Evolutionary conservation across 2,888 invertebrate species (phyloP), one percentile per base, ranked within the genome.

Genomic region (Callyntrura guangdongensis): DNA sequence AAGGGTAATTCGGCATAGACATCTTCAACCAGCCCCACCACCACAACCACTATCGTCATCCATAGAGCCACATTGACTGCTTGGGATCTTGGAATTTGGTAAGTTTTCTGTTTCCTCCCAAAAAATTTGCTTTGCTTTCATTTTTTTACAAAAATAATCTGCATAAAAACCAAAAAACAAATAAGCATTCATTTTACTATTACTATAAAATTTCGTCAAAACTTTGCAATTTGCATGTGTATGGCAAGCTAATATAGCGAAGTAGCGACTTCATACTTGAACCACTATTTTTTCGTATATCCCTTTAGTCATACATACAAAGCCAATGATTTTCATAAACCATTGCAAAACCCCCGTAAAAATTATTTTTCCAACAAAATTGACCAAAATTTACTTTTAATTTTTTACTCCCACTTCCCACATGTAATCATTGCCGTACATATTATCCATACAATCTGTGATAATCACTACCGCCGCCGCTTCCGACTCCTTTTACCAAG

Each of bases 1-100:
- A 82, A 82, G 81, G 82, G 61, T 14, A 82, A 82, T 61, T 11
- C 53, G 36, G 36, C 61, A 61, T 59, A 9, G 59, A 6, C 14
- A 79, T n/a, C 22, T 25, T 8, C 79, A 25, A 25, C 79, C 49
- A 8, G n/a, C 27, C 47, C 20, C 36, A 79, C 74, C 74, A 79
- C 25, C 56, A 56, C 53, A 47, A n/a, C 56, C 27, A 12, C 25
- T 1, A n/a, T n/a, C n/a, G n/a, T n/a, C n/a, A n/a, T n/a, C n/a
- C n/a, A n/a, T n/a, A n/a, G n/a, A n/a, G n/a, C n/a, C n/a, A n/a
- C n/a, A n/a, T n/a, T n/a, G n/a, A n/a, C n/a, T n/a, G 20, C 27
- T 69, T 27, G 11, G 53, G 25, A n/a, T n/a, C n/a, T 49, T 20
- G 49, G 77, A 77, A 67, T 74, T 59, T 4, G 59, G 81, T 53